Conservation (phyloP, 2,113 vertebrate species). For the Tetrao urogallus region DNA sequence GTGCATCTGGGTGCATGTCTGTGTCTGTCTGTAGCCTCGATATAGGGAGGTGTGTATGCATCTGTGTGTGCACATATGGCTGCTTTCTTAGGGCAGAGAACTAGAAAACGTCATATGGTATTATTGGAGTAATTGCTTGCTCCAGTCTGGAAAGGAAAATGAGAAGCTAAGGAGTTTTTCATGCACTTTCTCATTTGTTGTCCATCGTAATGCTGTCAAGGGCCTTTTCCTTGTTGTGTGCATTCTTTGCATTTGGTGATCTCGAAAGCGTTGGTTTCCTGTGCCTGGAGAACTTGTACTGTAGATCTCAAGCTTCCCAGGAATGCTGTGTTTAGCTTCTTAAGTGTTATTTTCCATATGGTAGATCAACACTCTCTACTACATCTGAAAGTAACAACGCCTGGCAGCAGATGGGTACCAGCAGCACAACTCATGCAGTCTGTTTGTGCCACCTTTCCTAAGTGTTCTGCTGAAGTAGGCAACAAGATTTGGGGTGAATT, state of each 20-base stretch:
- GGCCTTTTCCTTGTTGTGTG: background rate
- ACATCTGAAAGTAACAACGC: background rate
- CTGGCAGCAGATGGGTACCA: background rate
- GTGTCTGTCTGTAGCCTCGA: fast-evolving
- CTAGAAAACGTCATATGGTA: background rate
- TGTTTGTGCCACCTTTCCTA: background rate
- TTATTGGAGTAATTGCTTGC: background rate
- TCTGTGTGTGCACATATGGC: background rate
- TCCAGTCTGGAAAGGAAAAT: background rate
- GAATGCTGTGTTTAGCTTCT: background rate
- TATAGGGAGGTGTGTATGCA: background rate
- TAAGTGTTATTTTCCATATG: background rate
- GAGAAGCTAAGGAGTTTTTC: background rate
- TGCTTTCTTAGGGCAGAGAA: background rate
- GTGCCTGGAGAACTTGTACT: background rate
- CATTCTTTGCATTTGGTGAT: background rate
- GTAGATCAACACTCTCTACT: background rate
- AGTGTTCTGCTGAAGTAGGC: background rate
- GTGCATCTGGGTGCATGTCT: background rate
- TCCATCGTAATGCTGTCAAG: background rate
- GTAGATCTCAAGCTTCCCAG: background rate
- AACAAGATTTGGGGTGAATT: background rate
- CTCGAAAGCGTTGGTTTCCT: background rate
- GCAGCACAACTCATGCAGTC: background rate
- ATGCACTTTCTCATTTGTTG: background rate